A percentile compares a stretch with the other conserved stretches of the same genome.
Evolutionary conservation across 1,140 invertebrate species (phyloP).

Genomic region (Metaphire vulgaris): DNA sequence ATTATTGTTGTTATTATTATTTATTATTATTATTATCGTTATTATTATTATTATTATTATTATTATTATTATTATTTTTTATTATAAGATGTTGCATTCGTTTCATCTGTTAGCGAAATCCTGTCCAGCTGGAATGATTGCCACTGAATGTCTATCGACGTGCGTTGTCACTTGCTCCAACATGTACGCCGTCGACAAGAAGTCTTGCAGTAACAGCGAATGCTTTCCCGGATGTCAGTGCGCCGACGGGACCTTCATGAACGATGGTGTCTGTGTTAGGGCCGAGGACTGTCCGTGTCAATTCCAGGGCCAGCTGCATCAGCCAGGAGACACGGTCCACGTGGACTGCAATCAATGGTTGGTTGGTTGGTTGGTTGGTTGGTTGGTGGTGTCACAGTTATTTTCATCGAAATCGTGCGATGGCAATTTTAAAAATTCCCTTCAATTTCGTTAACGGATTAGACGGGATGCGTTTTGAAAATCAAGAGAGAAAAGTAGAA

Average conservation of each 20-base stretch:
- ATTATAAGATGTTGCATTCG: not conserved
- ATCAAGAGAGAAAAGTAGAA: no score
- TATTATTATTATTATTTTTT: no score
- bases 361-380: no score
- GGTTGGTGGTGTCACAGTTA: no score
- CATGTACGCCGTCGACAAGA: constrained; percentile 21
- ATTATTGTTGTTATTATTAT: no score
- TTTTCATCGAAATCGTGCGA: no score
- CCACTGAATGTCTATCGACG: constrained; percentile 24
- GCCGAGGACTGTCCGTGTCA: constrained; percentile 34
- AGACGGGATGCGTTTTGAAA: no score
- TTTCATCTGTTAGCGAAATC: constrained; percentile 16
- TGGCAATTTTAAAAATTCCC: no score
- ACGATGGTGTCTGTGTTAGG: constrained; percentile 31
- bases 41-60: no score
- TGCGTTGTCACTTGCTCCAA: constrained; percentile 24
- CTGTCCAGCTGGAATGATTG: constrained; percentile 19
- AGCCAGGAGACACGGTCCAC: constrained; percentile 23
- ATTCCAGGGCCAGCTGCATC: constrained; percentile 30
- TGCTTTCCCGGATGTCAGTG: constrained; percentile 29
- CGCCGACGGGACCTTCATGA: constrained; percentile 23
- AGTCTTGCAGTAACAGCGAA: constrained; percentile 13
- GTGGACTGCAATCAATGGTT: constrained; percentile 37
- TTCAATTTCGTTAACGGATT: no score
- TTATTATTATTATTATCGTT: no score